Evolutionary conservation across 35 echinoderm and acorn worm genomes (phyloP).

Genomic region (Lytechinus pictus): DNA sequence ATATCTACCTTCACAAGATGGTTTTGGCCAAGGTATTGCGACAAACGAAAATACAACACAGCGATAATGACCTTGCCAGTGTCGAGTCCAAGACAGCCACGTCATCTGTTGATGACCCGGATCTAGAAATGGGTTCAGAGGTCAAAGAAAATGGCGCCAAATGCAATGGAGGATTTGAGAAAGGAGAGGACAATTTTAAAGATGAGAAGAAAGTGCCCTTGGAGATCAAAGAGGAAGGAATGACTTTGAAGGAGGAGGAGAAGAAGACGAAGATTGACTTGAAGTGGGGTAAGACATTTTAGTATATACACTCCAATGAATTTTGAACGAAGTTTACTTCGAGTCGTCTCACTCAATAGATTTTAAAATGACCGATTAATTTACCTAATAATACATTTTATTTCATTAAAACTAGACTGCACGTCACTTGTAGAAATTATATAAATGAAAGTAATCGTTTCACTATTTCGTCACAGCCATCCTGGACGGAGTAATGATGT

Average conservation of each 20-base stretch:
- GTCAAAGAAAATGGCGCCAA: slow-evolving; percentile 1
- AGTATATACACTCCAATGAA: too few species aligned
- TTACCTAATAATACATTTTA: too few species aligned
- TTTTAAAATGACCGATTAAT: too few species aligned
- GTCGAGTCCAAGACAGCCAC: neutral
- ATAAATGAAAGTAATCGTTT: neutral
- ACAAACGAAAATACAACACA: neutral
- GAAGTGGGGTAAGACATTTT: neutral
- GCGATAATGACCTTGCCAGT: neutral
- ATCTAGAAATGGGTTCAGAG: neutral
- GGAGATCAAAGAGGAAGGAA: neutral
- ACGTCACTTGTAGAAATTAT: too few species aligned
- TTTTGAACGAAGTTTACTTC: too few species aligned
- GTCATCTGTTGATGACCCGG: slow-evolving; percentile 24
- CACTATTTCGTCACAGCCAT: neutral
- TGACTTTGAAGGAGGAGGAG: neutral
- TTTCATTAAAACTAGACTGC: too few species aligned
- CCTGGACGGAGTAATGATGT: slow-evolving; percentile 52
- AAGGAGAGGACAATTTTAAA: neutral
- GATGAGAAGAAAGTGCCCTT: neutral
- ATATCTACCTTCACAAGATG: neutral
- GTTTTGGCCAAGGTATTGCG: neutral
- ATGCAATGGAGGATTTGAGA: neutral
- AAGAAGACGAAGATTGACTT: neutral
- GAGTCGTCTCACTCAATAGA: too few species aligned